Evolutionary conservation across 2,113 vertebrate genomes (phyloP).

Genomic region (Patagioenas fasciata): DNA sequence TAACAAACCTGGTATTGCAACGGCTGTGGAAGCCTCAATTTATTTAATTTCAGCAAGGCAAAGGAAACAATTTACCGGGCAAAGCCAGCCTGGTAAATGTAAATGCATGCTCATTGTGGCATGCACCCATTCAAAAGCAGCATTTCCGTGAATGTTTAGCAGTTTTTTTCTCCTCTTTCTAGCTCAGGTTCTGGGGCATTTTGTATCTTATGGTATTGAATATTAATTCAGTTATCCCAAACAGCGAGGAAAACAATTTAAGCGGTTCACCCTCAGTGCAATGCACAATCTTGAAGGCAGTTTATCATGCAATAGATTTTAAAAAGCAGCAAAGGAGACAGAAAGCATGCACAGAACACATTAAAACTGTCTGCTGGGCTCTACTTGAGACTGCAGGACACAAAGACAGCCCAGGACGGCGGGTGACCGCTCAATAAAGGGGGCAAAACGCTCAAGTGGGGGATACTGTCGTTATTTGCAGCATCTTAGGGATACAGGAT

Average conservation of each 20-base stretch:
- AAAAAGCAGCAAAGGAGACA: neutral
- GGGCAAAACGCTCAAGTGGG: neutral
- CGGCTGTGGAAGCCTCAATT: fast-evolving
- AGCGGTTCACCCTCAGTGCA: neutral
- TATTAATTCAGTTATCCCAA: neutral
- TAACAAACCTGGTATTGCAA: neutral
- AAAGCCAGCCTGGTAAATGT: fast-evolving
- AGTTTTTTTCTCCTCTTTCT: neutral
- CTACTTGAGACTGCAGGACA: neutral
- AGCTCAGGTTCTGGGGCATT: neutral
- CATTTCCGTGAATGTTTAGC: neutral
- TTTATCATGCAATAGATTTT: neutral
- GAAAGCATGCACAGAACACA: neutral
- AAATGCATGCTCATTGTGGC: neutral
- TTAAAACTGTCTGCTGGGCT: neutral
- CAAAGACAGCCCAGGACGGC: neutral
- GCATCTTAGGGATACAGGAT: neutral
- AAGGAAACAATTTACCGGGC: neutral
- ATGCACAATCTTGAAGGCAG: neutral
- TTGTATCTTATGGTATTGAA: neutral
- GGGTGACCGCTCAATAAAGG: fast-evolving
- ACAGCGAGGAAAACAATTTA: neutral
- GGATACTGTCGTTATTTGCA: neutral
- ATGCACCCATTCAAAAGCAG: neutral
- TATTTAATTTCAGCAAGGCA: neutral